These are phyloP conservation scores for Glaucomys volans DNA, from an alignment of 2,113 vertebrate genomes.

Conservation along the genomic window DNA sequence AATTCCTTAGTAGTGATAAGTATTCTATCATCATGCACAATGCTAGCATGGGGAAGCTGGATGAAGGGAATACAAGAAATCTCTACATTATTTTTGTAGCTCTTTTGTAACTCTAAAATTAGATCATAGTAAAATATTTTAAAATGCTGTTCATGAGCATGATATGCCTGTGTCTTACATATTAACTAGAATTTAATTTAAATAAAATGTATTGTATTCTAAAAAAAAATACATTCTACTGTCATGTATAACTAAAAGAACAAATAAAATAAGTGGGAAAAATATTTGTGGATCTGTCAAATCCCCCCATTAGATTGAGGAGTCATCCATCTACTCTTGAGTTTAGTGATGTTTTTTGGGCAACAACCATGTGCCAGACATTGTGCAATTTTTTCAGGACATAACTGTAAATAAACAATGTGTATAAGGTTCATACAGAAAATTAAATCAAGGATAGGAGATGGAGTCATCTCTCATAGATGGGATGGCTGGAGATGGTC, in stretches of 20 bases:
- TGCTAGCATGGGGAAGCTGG: background rate
- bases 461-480: background rate
- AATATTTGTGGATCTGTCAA: background rate
- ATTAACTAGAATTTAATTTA: slow-evolving; percentile 12
- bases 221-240: too few relatives aligned
- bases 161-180: slow-evolving; percentile 12
- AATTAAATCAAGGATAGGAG: background rate
- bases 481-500: background rate
- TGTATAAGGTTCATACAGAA: background rate
- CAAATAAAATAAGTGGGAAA: too few relatives aligned
- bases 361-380: background rate
- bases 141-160: background rate
- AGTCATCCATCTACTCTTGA: background rate
- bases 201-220: background rate
- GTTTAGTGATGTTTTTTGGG: background rate
- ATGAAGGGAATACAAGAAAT: background rate
- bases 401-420: background rate
- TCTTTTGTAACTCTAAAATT: background rate
- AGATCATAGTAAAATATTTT: background rate
- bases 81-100: background rate
- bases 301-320: background rate
- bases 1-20: background rate
- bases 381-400: background rate
- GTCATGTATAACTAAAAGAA: too few relatives aligned
- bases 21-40: background rate